phyloP scores from a whole-genome alignment of 2,888 invertebrate genomes.

The Epinotia demarniana region DNA sequence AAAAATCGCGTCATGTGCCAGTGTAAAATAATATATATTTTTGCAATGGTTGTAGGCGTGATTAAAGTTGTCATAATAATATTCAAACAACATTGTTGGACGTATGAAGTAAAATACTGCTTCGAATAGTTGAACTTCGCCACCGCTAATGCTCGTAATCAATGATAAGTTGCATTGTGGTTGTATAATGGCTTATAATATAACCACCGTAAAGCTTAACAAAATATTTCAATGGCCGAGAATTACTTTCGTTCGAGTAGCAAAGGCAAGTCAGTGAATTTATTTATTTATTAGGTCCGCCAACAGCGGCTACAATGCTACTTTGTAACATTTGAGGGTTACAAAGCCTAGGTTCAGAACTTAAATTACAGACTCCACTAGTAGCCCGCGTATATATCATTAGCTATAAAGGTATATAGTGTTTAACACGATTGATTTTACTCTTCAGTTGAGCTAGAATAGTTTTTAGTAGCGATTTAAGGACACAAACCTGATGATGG shows the following conservation, averaged over 20 bases:
- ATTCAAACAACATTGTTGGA: background rate
- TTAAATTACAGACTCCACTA: no score
- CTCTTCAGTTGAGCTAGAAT: no score
- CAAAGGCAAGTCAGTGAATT: background rate
- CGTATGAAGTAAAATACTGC: slow-evolving; percentile 10
- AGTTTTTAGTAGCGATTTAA: no score
- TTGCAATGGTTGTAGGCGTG: background rate
- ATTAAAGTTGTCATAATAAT: background rate
- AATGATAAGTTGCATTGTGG: slow-evolving; percentile 43
- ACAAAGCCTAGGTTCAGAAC: no score
- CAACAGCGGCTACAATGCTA: no score
- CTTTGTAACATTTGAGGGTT: no score
- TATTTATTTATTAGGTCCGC: background rate
- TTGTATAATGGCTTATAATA: slow-evolving; percentile 28
- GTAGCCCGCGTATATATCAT: no score
- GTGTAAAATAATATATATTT: background rate
- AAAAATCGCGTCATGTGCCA: no score
- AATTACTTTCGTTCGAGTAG: slow-evolving; percentile 2
- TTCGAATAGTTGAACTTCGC: background rate
- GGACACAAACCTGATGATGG: no score
- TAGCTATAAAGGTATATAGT: no score
- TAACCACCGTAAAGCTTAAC: slow-evolving; percentile 18
- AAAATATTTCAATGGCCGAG: slow-evolving; percentile 12
- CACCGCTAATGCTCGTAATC: slow-evolving; percentile 40
- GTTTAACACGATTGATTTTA: no score